Conservation (phyloP, 2,797 vertebrate species). For the Ambastaia sidthimunki region DNA sequence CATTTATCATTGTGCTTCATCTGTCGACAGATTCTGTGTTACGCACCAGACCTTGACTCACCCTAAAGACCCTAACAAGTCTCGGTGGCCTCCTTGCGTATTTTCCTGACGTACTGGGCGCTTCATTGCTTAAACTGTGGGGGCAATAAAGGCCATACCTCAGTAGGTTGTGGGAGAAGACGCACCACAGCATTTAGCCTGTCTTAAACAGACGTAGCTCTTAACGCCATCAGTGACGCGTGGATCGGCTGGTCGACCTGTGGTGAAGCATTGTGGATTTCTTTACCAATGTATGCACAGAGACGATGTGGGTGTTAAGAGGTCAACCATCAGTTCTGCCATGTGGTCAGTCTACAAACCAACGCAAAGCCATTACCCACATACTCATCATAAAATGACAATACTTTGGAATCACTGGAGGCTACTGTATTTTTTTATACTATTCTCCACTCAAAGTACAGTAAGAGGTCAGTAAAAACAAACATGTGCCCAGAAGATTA, state of each 20-base stretch:
- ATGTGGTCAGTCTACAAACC: constrained; percentile 53
- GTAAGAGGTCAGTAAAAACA: constrained; percentile 30
- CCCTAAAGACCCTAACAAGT: neutral
- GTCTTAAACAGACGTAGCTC: constrained; percentile 40
- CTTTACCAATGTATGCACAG: constrained; percentile 49
- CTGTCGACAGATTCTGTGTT: neutral
- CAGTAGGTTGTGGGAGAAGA: constrained; percentile 11
- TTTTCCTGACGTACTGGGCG: constrained; percentile 16
- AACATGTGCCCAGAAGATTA: neutral
- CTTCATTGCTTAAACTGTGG: constrained; percentile 11
- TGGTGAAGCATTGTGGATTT: constrained; percentile 55
- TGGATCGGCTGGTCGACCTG: constrained; percentile 54
- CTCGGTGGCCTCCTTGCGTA: neutral
- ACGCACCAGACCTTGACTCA: constrained; percentile 15
- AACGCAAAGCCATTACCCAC: constrained; percentile 55
- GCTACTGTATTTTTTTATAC: constrained; percentile 44
- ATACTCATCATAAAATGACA: constrained; percentile 60
- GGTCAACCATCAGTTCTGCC: constrained; percentile 67
- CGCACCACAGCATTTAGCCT: constrained; percentile 37
- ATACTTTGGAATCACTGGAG: constrained; percentile 40
- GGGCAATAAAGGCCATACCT: constrained; percentile 15
- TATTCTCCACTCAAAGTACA: constrained; percentile 5
- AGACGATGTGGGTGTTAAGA: constrained; percentile 68
- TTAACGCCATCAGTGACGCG: constrained; percentile 57
- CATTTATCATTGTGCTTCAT: neutral